phyloP scores from a whole-genome alignment of 2,888 invertebrate species.

The Galeopsomyia nigrocyanea region DNA sequence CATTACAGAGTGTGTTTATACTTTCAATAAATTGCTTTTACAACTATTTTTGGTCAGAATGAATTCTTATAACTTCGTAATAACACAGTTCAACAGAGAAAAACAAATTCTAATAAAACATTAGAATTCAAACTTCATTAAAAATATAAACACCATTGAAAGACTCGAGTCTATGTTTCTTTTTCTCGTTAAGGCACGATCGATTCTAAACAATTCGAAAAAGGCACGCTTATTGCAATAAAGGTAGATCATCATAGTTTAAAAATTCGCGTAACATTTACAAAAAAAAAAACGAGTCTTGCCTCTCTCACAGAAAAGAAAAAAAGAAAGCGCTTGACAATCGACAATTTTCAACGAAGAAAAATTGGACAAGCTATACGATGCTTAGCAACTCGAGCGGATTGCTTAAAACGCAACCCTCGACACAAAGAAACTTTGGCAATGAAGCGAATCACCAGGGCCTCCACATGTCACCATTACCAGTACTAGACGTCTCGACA shows the following conservation, averaged over 20 bases:
- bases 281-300: constrained; percentile 18
- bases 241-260: constrained; percentile 1
- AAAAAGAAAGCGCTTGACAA: constrained; percentile 8
- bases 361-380: constrained; percentile 16
- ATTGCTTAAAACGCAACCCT: constrained; percentile 13
- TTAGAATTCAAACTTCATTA: constrained; percentile 35
- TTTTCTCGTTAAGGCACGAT: constrained; percentile 31
- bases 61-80: constrained; percentile 20
- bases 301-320: constrained; percentile 5
- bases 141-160: constrained; percentile 42
- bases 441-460: constrained; percentile 69
- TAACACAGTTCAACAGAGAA: constrained; percentile 24
- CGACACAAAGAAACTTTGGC: constrained; percentile 15
- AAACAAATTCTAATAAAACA: not conserved
- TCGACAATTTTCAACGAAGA: constrained; percentile 33
- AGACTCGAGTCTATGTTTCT: constrained; percentile 21
- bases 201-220: constrained; percentile 10
- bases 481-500: constrained; percentile 55
- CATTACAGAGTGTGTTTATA: constrained; percentile 38
- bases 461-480: constrained; percentile 72
- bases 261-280: not conserved
- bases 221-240: constrained; percentile 18
- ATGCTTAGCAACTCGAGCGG: constrained; percentile 18
- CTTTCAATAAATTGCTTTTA: constrained; percentile 38
- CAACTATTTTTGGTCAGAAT: constrained; percentile 44